Percentiles rank a stretch among this genome's conserved stretches.
Evolutionary conservation across 2,113 vertebrate species (phyloP).

Genomic region (Vidua macroura): DNA sequence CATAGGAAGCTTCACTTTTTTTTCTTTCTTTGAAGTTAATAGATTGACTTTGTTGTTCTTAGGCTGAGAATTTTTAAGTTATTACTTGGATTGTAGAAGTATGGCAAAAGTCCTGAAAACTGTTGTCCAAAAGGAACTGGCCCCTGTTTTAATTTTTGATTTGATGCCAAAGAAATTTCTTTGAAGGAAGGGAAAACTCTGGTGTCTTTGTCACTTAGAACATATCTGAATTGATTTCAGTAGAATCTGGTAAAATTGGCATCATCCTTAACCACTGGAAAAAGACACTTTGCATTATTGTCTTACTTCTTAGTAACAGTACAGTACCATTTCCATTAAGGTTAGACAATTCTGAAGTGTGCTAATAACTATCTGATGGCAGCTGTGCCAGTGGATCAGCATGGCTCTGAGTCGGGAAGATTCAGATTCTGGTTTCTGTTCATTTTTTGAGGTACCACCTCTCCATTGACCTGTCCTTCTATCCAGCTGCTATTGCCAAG

Average conservation of each 20-base stretch:
- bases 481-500: background rate
- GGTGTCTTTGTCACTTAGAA: background rate
- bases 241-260: background rate
- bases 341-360: background rate
- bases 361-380: background rate
- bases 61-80: background rate
- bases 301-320: background rate
- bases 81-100: background rate
- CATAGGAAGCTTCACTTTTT: background rate
- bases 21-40: background rate
- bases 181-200: background rate
- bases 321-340: background rate
- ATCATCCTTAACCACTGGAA: background rate
- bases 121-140: background rate
- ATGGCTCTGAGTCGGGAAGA: background rate
- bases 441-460: background rate
- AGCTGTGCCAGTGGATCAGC: fast-evolving
- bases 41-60: background rate
- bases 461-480: background rate
- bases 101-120: background rate
- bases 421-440: background rate
- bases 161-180: background rate
- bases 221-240: background rate
- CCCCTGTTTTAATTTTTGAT: background rate
- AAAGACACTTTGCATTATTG: background rate